Evolutionary conservation across 2,888 invertebrate species (phyloP), one percentile per base, ranked within the genome.

Genomic region (Amblyjoppa proteus): DNA sequence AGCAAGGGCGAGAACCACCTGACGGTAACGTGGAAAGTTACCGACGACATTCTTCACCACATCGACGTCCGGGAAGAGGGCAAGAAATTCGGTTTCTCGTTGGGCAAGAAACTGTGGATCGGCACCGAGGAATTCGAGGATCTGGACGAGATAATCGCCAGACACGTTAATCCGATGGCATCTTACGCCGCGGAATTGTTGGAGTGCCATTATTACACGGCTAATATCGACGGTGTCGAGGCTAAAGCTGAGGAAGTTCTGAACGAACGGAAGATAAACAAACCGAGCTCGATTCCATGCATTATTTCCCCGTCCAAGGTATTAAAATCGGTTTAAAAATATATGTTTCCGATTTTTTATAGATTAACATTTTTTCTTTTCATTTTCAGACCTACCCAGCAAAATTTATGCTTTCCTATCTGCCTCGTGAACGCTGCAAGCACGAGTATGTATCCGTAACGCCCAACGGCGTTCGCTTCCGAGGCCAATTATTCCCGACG

Each of bases 11-110:
- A 97, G 0, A 98, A 99, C 94, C 99, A 99, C 94, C 94, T 99
- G 87, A 99, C 99, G 0, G 98, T 99, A 1, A 99, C 99, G 0
- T 99, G 99, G 99, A 99, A 99, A 94, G 99, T 99, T 1, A 96
- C 98, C 0, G 98, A 99, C 70, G 97, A 97, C 34, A 97, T 99
- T 88, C 98, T 98, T 92, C 99, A 99, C 93, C 99, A 99, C 93
- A 98, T 99, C 83, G 99, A 99, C 93, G 97, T 99, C 0, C 95
- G 97, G 70, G 99, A 99, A 94, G 98, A 99, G 92, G 98, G 98
- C 16, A 99, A 99, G 95, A 97, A 98, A 92, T 99, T 99, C 93
- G 97, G 98, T 0, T 99, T 99, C 94, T 98, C 99, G 80, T 95
- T 99, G 88, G 99, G 99, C 75, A 96, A 96, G 91, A 96, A 95